phyloP scores from a whole-genome alignment of 2,888 invertebrate genomes.

The Drosophila macrospina region DNA sequence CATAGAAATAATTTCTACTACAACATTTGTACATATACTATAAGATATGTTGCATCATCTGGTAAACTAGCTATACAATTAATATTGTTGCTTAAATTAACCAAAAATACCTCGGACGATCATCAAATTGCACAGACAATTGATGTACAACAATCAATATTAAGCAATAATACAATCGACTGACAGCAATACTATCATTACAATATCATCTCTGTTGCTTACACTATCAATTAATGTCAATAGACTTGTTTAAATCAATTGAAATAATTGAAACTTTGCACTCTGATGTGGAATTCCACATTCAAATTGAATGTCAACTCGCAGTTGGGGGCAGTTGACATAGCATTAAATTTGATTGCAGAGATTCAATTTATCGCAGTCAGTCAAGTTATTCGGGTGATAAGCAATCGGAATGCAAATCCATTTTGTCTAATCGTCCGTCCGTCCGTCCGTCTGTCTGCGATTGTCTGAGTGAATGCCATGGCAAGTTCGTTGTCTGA shows the following conservation, averaged over 20 bases:
- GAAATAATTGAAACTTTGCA: neutral
- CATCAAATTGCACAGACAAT: too few species aligned
- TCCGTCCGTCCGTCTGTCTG: conserved; percentile 12
- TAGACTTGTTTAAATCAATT: neutral
- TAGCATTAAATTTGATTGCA: conserved; percentile 4
- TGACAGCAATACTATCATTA: neutral
- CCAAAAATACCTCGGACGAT: neutral
- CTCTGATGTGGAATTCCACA: neutral
- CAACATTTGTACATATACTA: too few species aligned
- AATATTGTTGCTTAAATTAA: neutral
- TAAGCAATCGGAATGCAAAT: conserved; percentile 39
- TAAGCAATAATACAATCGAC: too few species aligned
- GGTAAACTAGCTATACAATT: too few species aligned
- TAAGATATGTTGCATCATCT: neutral
- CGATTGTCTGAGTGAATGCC: conserved; percentile 40
- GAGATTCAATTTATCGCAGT: neutral
- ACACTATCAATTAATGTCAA: neutral
- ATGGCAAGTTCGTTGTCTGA: conserved; percentile 77
- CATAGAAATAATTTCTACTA: neutral
- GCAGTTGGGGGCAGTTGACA: neutral
- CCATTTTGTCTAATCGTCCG: conserved; percentile 22
- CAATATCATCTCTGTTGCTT: neutral
- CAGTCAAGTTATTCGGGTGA: neutral
- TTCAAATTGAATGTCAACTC: neutral
- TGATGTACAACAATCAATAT: too few species aligned